Evolutionary conservation across 2,797 vertebrate genomes (phyloP).

Genomic region (Oophaga sylvatica): DNA sequence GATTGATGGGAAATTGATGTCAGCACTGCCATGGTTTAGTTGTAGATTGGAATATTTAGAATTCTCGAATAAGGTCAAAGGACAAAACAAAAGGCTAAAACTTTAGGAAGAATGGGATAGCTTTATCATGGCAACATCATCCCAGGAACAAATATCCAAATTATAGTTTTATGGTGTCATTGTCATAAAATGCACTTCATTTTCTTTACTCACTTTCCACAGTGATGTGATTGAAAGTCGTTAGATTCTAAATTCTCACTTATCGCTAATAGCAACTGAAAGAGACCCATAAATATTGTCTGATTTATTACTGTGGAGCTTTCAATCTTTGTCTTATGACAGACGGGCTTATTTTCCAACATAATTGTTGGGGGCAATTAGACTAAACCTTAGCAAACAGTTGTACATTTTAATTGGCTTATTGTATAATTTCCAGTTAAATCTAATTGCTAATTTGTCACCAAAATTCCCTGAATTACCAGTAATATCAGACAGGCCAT

Average conservation of each 20-base stretch:
- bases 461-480: neutral
- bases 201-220: neutral
- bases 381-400: neutral
- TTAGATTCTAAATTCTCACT: slow-evolving; percentile 8
- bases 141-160: slow-evolving; percentile 7
- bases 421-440: neutral
- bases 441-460: neutral
- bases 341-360: neutral
- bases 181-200: slow-evolving; percentile 20
- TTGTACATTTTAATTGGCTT: neutral
- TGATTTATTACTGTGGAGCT: neutral
- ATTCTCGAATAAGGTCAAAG: neutral
- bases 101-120: neutral
- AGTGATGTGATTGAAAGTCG: neutral
- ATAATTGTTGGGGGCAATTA: neutral
- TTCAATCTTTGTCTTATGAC: neutral
- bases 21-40: neutral
- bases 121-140: slow-evolving; percentile 11
- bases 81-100: slow-evolving; percentile 4
- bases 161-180: slow-evolving; percentile 22
- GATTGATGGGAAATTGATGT: slow-evolving; percentile 9
- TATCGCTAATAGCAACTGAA: neutral
- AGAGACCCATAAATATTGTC: neutral
- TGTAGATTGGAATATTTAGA: slow-evolving; percentile 4
- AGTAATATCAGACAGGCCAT: neutral